Conservation (phyloP, 2,888 invertebrate species). For the Taenaris catops region DNA sequence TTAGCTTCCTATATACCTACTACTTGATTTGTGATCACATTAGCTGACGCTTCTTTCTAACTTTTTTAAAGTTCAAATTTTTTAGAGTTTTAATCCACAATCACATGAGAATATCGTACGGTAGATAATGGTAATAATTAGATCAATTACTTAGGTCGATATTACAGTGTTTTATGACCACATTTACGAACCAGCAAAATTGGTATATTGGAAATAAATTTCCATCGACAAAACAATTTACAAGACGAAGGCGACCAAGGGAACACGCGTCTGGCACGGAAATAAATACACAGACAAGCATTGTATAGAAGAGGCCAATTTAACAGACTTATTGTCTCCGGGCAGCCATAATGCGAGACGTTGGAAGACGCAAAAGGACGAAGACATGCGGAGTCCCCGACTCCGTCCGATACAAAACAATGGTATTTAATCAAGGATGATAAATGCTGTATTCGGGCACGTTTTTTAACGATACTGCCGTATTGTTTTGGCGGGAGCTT, state of each 20-base stretch:
- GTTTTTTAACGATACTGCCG: constrained; percentile 77
- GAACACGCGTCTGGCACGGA: constrained; percentile 44
- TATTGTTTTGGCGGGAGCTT: constrained; percentile 79
- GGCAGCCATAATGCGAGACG: constrained; percentile 68
- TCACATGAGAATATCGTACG: too few relatives aligned
- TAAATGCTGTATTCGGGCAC: constrained; percentile 77
- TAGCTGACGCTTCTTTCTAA: too few relatives aligned
- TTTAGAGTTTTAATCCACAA: too few relatives aligned
- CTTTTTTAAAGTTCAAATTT: too few relatives aligned
- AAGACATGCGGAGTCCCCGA: constrained; percentile 57
- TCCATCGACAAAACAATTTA: constrained; percentile 41
- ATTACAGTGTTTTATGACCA: too few relatives aligned
- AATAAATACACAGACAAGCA: constrained; percentile 58
- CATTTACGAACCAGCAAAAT: constrained; percentile 17
- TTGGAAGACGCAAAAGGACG: constrained; percentile 62
- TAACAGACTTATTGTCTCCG: constrained; percentile 80
- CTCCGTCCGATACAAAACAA: constrained; percentile 76
- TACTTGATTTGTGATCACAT: too few relatives aligned
- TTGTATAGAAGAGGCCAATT: constrained; percentile 72
- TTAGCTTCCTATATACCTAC: too few relatives aligned
- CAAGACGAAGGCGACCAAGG: constrained; percentile 42
- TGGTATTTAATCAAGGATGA: constrained; percentile 80
- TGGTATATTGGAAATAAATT: constrained; percentile 42
- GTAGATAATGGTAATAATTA: too few relatives aligned
- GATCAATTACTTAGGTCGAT: too few relatives aligned